A percentile compares a stretch with the other conserved stretches of the same genome.
Conservation (phyloP, 2,113 vertebrate species). For the Herpetotheres cachinnans region DNA sequence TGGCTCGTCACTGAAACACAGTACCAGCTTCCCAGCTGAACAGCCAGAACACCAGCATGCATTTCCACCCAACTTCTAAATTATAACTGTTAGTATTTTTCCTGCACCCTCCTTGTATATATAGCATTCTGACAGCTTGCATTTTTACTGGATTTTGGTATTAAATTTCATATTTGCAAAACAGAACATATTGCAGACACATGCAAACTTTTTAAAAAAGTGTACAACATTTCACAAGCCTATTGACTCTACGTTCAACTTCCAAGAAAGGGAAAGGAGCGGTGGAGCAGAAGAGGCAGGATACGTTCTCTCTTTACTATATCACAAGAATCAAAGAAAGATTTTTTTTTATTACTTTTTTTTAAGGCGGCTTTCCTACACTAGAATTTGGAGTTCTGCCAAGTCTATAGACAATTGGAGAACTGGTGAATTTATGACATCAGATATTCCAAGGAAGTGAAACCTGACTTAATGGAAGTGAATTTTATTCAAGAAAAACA, state of each 20-base stretch:
- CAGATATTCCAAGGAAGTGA: slow-evolving; percentile 48
- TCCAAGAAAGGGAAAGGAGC: not conserved
- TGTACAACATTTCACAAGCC: not conserved
- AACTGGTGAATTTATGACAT: slow-evolving; percentile 5
- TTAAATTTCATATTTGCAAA: not conserved
- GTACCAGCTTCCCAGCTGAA: not conserved
- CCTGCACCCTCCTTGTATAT: fast-evolving
- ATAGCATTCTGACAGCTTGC: not conserved
- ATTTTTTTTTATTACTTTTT: not conserved
- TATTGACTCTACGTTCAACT: not conserved
- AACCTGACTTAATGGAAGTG: slow-evolving; percentile 11
- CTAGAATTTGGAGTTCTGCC: slow-evolving; percentile 7
- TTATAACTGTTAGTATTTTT: not conserved
- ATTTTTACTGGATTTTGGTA: not conserved
- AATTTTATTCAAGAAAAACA: slow-evolving; percentile 14
- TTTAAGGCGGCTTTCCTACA: not conserved
- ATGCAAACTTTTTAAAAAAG: not conserved
- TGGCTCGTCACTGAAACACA: not conserved
- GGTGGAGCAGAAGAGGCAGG: not conserved
- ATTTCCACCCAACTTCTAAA: not conserved
- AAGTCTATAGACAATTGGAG: slow-evolving; percentile 4
- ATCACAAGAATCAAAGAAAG: not conserved
- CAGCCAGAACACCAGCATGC: not conserved
- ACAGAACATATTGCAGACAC: not conserved
- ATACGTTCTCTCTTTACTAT: not conserved